Base-by-base conservation (phyloP, 2,888 invertebrate genomes). In the Hetaerina titia region DNA sequence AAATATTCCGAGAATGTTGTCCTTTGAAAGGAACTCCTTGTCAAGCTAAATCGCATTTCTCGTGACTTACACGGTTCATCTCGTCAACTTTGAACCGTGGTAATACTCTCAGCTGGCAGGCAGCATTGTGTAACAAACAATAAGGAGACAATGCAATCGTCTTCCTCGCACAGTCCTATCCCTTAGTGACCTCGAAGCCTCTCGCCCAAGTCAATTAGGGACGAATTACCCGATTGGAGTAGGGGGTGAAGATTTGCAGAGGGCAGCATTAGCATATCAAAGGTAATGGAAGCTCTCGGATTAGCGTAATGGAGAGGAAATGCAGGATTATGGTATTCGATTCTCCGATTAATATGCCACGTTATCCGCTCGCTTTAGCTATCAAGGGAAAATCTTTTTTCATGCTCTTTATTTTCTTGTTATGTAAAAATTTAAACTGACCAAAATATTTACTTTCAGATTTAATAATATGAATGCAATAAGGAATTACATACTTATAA, bases 221-320 rank as follows among this genome's bases (percentile, higher is more conserved):
- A 81, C 81, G 22, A 81, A 81, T 81, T 81, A 31, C 13, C 31
- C 31, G 60, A 19, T 25, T 81, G 31, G 81, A 17, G 22, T 31
- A 31, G 81, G 81, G 22, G 31, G 81, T 19, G 81, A 31, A 81
- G 81, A 81, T 81, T 81, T 81, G 81, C 81, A 81, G 81, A 31
- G 81, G 31, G 31, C 4, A 31, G 81, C 81, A 81, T 81, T 81
- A 81, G 81, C 81, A 81, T 81, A 81, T 81, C 81, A 81, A 81
- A 81, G 81, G 81, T 81, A 81, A 81, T 81, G 81, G 81, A 81
- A 4, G 81, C 81, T 31, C 81, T 81, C 81, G 81, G 81, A 31
- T 81, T 31, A 81, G 81, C 81, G 81, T 31, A 81, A 31, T 81
- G 81, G 81, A 81, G 81, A 31, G 25, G 81, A 81, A 81, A 81